Evolutionary conservation across 1,140 invertebrate species (phyloP).

Genomic region (Phocides pigmalion): DNA sequence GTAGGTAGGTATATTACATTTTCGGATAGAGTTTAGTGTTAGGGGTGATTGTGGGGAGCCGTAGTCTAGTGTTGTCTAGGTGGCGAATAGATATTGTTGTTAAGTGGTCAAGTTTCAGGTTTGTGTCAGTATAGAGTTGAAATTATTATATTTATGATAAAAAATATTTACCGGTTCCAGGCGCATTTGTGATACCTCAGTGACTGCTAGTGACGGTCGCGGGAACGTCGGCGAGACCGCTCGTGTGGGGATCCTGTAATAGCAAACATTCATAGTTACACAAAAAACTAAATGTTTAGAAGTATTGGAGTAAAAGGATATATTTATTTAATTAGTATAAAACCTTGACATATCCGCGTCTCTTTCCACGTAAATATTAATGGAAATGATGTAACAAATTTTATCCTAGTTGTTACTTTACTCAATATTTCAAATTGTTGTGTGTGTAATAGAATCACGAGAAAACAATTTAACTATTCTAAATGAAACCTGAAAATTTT

Average conservation of each 20-base stretch:
- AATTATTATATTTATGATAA: conserved; percentile 28
- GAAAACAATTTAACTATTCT: too few species aligned
- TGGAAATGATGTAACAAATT: too few species aligned
- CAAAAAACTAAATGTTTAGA: too few species aligned
- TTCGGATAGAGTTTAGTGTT: conserved; percentile 42
- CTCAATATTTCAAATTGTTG: too few species aligned
- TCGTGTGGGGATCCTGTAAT: conserved; percentile 66
- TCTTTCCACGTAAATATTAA: too few species aligned
- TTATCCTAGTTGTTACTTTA: too few species aligned
- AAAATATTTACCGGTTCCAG: conserved; percentile 70
- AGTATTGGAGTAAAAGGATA: too few species aligned
- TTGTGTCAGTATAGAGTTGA: conserved; percentile 14
- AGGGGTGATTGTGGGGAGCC: conserved; percentile 32
- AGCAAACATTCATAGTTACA: neutral
- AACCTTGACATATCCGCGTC: too few species aligned
- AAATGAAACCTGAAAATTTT: too few species aligned
- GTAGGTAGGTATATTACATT: conserved; percentile 51
- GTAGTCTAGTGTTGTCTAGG: conserved; percentile 23
- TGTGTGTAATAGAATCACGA: too few species aligned
- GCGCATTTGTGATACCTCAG: conserved; percentile 81
- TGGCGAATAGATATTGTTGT: conserved; percentile 22
- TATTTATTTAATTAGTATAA: too few species aligned
- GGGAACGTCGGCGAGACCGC: conserved; percentile 70
- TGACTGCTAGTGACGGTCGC: conserved; percentile 73
- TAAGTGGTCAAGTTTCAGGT: conserved; percentile 20